These are phyloP conservation scores for Bacillus rossius DNA, from an alignment of 1,140 invertebrate genomes.

Conservation along the genomic window DNA sequence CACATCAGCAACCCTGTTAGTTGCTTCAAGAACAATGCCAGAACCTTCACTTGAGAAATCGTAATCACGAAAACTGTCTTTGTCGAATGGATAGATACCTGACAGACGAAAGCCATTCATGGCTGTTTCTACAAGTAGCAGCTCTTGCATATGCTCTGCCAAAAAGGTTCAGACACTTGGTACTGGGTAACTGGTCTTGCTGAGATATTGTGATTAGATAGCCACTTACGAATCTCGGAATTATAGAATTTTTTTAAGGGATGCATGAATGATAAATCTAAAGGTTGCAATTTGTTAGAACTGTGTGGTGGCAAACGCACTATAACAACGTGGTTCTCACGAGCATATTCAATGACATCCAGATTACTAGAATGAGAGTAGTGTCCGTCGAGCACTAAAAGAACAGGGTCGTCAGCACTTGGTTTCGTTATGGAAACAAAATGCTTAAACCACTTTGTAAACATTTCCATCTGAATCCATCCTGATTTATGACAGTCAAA, in stretches of 20 bases:
- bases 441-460: constrained; percentile 36
- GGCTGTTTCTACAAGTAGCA: constrained; percentile 34
- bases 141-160: constrained; percentile 32
- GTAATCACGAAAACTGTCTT: constrained; percentile 33
- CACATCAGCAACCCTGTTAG: too few species aligned
- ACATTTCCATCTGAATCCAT: constrained; percentile 34
- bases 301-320: constrained; percentile 36
- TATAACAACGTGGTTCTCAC: constrained; percentile 35
- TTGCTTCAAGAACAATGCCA: too few species aligned
- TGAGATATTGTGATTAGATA: neutral
- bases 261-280: constrained; percentile 40
- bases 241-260: constrained; percentile 28
- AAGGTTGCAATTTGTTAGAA: constrained; percentile 20
- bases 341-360: constrained; percentile 32
- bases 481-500: constrained; percentile 28
- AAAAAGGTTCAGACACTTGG: constrained; percentile 35
- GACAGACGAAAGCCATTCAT: constrained; percentile 36
- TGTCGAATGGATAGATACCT: constrained; percentile 38
- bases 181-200: constrained; percentile 21
- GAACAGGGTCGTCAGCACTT: constrained; percentile 25
- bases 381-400: constrained; percentile 40
- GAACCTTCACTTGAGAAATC: constrained; percentile 26
- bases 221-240: constrained; percentile 18
- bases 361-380: constrained; percentile 38
- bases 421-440: constrained; percentile 28